These are phyloP conservation scores for Pteruthius melanotis DNA, from an alignment of 2,113 vertebrate genomes.

Conservation along the genomic window DNA sequence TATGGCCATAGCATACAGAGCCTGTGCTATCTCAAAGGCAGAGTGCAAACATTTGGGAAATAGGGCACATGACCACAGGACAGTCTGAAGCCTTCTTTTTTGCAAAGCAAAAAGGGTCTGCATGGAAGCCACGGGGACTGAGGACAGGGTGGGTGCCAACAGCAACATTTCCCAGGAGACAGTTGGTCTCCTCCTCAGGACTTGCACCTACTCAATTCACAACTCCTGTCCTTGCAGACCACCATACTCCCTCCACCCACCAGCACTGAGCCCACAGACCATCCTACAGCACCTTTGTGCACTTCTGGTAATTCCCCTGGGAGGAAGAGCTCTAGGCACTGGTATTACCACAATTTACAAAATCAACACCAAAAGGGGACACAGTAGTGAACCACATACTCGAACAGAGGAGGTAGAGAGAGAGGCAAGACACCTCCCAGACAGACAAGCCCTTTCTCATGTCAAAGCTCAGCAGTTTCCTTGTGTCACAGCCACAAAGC, in stretches of 20 bases:
- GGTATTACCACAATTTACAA: not conserved
- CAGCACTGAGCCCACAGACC: not conserved
- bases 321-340: not conserved
- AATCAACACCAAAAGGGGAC: not conserved
- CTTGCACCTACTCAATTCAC: not conserved
- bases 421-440: not conserved
- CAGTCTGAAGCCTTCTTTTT: not conserved
- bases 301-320: not conserved
- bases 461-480: not conserved
- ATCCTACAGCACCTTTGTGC: not conserved
- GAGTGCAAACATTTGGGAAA: constrained; percentile 43
- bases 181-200: not conserved
- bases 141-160: not conserved
- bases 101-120: not conserved
- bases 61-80: not conserved
- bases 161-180: not conserved
- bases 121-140: accelerated
- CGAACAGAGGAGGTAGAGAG: not conserved
- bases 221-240: accelerated
- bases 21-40: constrained; percentile 54
- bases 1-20: constrained; percentile 46
- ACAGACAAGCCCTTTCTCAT: not conserved
- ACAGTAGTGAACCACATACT: not conserved
- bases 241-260: accelerated
- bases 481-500: not conserved